phyloP scores from a whole-genome alignment of 2,113 vertebrate genomes.

The Pyrgilauda ruficollis region DNA sequence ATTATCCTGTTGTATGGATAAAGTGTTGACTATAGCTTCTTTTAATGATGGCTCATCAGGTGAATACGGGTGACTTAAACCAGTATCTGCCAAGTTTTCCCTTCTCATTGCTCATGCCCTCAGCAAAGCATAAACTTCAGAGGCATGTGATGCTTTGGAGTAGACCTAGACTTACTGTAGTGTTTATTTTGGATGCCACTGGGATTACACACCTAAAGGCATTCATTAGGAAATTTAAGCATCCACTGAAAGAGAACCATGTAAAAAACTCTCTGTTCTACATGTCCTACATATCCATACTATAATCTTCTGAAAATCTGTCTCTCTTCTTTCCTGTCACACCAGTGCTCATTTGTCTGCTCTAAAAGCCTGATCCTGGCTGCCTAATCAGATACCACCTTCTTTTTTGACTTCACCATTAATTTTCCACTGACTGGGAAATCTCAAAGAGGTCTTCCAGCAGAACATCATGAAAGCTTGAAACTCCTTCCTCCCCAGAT shows the following conservation, averaged over 20 bases:
- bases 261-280: not conserved
- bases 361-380: not conserved
- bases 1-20: not conserved
- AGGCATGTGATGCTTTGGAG: not conserved
- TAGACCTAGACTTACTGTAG: not conserved
- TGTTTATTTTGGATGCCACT: not conserved
- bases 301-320: not conserved
- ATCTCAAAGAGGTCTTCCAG: not conserved
- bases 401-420: not conserved
- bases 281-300: not conserved
- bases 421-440: not conserved
- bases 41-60: not conserved
- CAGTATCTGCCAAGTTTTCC: not conserved
- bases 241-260: not conserved
- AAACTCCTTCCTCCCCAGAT: not conserved
- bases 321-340: not conserved
- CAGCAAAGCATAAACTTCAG: not conserved
- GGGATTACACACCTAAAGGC: not conserved
- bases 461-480: not conserved
- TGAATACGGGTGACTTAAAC: not conserved
- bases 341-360: not conserved
- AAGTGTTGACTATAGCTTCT: not conserved
- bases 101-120: not conserved
- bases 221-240: not conserved
- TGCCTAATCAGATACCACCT: not conserved